Evolutionary conservation across 2,888 invertebrate genomes (phyloP), one percentile per base, ranked within the genome.

Genomic region (Athalia rosae): DNA sequence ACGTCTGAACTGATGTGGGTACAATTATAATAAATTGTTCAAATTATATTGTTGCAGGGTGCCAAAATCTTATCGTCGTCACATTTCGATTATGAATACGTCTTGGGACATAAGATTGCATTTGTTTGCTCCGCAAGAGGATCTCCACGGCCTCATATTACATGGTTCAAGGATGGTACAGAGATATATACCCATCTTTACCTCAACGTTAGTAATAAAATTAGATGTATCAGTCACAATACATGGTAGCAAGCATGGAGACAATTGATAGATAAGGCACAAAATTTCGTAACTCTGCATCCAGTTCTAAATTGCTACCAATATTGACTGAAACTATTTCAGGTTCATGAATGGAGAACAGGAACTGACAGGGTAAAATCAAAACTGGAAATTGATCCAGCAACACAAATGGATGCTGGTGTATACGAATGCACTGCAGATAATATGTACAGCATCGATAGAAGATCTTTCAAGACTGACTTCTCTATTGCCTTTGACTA

Each of bases 401-500:
- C 97, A 0, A 97, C 97, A 4, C 97, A 98, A 91, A 97, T 97
- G 97, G 97, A 98, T 88, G 97, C 97, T 9, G 97, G 97, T n/a
- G 95, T 96, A 15, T 98, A 97, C 89, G 97, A 97, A 89, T 98
- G 98, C 86, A 96, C 96, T 4, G 97, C 97, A 0, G 97, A 97
- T 90, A 98, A 97, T 88, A 97, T 96, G 95, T 97, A 97, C 89
- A 95, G 96, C 53, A 95, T 97, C 80, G 97, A 98, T 90, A 92
- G 96, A 80, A 93, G 97, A 88, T 96, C 96, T 79, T 97, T 98
- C 91, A 97, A 97, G 91, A 97, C 97, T 78, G 97, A 97, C 91
- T 97, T 97, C 92, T 95, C 96, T 82, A 96, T 97, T 88, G 95
- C 95, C 67, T 96, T 97, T 90, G 97, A 96, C 92, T 96, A 92